A percentile compares a stretch with the other conserved stretches of the same genome.
These are phyloP conservation scores for Caenorhabditis sinica DNA, from an alignment of 2,888 invertebrate species.

Conservation along the genomic window DNA sequence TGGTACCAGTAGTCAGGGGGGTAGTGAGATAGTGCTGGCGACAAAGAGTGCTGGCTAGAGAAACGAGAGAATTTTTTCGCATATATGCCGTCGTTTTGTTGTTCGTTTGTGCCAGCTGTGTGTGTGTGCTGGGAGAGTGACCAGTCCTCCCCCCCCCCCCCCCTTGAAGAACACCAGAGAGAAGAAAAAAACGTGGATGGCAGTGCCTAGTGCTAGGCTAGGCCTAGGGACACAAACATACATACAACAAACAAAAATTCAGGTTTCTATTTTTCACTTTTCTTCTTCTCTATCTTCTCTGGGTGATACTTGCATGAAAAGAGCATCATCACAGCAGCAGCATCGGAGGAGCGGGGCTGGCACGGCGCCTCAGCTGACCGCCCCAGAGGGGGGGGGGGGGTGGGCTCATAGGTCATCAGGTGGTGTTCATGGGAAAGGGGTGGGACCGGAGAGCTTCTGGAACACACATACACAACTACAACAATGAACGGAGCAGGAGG, in stretches of 20 bases:
- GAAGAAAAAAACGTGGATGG: constrained; percentile 25
- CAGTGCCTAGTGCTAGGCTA: constrained; percentile 43
- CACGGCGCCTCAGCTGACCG: constrained; percentile 56
- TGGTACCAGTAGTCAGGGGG: constrained; percentile 12
- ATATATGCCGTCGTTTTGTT: not conserved
- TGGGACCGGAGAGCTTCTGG: not conserved
- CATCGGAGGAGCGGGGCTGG: no score
- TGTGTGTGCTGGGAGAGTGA: constrained; percentile 23
- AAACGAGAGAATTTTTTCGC: constrained; percentile 31
- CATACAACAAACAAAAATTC: constrained; percentile 32
- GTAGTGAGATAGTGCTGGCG: not conserved
- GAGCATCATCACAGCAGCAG: constrained; percentile 53
- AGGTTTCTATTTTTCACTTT: constrained; percentile 30
- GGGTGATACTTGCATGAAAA: not conserved
- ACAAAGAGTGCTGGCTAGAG: constrained; percentile 21
- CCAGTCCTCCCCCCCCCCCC: no score
- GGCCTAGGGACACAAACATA: constrained; percentile 46
- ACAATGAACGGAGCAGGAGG: no score
- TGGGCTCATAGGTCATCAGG: constrained; percentile 43
- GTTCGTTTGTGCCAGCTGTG: constrained; percentile 16
- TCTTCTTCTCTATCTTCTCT: not conserved
- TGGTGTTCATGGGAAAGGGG: not conserved
- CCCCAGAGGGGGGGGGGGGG: not conserved
- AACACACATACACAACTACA: constrained; percentile 12
- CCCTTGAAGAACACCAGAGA: not conserved